These are phyloP conservation scores for Mythimna pallens DNA, from an alignment of 2,888 invertebrate species.

Conservation along the genomic window DNA sequence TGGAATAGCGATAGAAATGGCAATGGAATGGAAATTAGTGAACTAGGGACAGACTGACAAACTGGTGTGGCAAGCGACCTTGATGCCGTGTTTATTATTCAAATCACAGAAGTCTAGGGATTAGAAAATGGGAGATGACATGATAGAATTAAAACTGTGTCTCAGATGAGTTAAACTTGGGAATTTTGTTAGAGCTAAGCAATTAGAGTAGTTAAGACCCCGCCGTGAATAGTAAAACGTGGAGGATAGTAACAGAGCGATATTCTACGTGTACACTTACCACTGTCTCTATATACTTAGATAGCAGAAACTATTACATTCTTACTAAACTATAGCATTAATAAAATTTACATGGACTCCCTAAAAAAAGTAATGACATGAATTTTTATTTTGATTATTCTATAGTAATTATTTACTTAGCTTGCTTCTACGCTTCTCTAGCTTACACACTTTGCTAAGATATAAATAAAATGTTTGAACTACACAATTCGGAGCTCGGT, in stretches of 20 bases:
- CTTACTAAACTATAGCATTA: neutral
- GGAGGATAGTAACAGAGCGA: conserved; percentile 13
- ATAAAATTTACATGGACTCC: neutral
- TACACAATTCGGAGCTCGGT: neutral
- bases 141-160: conserved; percentile 58
- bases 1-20: conserved; percentile 53
- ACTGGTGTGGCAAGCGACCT: conserved; percentile 50
- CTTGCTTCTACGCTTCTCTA: neutral
- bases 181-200: conserved; percentile 46
- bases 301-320: neutral
- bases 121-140: conserved; percentile 54
- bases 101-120: conserved; percentile 56
- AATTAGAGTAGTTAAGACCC: conserved; percentile 49
- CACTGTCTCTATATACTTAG: conserved; percentile 5
- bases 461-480: neutral
- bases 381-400: neutral
- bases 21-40: conserved; percentile 52
- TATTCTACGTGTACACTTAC: conserved; percentile 42
- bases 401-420: neutral
- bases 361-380: neutral
- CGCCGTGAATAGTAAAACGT: conserved; percentile 30
- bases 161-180: conserved; percentile 46
- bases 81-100: conserved; percentile 65
- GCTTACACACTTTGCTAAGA: too few relatives aligned
- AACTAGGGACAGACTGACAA: conserved; percentile 41